Base-by-base conservation (phyloP, 1,140 invertebrate species). In the Drosophila orosa region DNA sequence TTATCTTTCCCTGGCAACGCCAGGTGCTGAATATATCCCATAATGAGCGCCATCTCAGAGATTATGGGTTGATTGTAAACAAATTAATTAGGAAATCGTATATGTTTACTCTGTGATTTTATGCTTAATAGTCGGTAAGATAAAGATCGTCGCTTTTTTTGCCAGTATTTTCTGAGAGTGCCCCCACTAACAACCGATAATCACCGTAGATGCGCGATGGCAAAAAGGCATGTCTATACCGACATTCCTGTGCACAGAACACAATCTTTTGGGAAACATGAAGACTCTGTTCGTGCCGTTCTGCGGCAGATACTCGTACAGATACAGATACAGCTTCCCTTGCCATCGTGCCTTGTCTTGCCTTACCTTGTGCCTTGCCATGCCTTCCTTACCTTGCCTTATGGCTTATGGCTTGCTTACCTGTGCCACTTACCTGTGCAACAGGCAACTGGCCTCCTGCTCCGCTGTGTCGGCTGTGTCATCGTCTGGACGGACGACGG, bases 201-300 rank as follows among this genome's bases (percentile, higher is more conserved):
- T 75, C 73, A 77, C 59, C 54, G 60, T 58, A 77, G 65, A 68
- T 68, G 65, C 29, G 65, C 35, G 65, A 66, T 66, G 65, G 65
- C 45, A 33, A 54, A 68, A 81, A 81, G 73, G 75, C 63, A 78
- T 72, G 68, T 57, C 68, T 69, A 72, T 72, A 69, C 65, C 63
- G 68, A 72, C 68, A 72, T 72, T 72, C 68, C 65, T 72, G 52
- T 72, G 60, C 62, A 73, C 71, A 82, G 77, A 81, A 68, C 62
- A 65, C 78, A 78, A 73, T 76, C 67, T 67, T 57, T 81, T 82
- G 54, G 67, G 65, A 82, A 56, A 76, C 62, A 73, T 74, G 69
- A 67, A 69, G 62, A 68, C 80, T 59, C 74, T 80, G 78, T 76
- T 80, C 78, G 80, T 69, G 79, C 80, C 69, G 74, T 52, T 60